Percentiles rank a stretch among this genome's conserved stretches.
These are phyloP conservation scores for Psilopsiagon aymara DNA, from an alignment of 2,113 vertebrate species.

Conservation along the genomic window DNA sequence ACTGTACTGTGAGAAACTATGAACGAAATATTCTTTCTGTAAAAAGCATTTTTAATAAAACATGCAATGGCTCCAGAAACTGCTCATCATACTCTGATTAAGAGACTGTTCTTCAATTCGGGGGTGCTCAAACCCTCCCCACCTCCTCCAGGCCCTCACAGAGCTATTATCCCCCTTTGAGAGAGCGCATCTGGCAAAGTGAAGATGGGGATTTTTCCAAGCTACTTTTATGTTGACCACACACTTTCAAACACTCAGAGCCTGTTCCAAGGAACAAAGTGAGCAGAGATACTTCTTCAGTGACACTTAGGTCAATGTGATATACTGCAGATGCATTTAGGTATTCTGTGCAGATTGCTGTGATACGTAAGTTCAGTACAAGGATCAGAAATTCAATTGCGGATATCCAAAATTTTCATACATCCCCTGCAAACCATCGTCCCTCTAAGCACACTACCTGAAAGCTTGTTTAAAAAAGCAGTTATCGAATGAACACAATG, in stretches of 20 bases:
- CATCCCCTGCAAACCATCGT: not conserved
- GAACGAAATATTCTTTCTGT: not conserved
- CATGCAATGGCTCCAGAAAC: constrained; percentile 30
- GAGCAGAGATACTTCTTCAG: not conserved
- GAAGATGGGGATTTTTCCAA: constrained; percentile 46
- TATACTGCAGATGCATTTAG: not conserved
- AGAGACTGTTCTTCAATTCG: not conserved
- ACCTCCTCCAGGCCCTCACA: not conserved
- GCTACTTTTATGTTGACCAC: not conserved
- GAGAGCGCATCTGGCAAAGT: not conserved
- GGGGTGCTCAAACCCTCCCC: not conserved
- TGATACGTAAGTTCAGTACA: not conserved
- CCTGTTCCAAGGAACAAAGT: not conserved
- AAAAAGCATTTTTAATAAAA: constrained; percentile 61
- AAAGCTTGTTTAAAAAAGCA: not conserved
- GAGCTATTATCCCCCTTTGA: not conserved
- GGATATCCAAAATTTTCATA: not conserved
- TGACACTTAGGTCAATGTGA: not conserved
- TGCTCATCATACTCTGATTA: not conserved
- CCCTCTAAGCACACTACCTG: not conserved
- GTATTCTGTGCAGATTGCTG: not conserved
- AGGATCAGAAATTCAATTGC: not conserved
- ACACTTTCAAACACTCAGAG: not conserved
- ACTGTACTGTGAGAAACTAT: constrained; percentile 6
- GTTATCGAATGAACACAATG: not conserved